Conservation (phyloP, 2,797 vertebrate species). For the Hoplostethus mediterraneus region DNA sequence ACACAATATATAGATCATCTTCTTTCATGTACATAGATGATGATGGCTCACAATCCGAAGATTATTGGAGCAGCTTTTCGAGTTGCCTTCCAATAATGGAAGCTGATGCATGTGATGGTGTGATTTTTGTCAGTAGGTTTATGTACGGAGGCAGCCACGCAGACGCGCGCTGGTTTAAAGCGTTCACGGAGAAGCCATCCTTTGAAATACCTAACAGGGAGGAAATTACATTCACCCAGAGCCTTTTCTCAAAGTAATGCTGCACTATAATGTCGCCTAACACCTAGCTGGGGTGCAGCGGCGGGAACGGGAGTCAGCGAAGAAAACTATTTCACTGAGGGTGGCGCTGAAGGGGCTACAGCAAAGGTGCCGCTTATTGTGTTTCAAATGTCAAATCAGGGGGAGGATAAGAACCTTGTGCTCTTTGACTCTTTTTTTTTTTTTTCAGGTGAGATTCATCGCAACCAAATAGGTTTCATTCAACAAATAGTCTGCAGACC, state of each 20-base stretch:
- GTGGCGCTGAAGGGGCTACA: background rate
- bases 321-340: background rate
- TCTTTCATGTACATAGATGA: constrained; percentile 12
- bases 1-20: background rate
- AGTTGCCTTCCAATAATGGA: constrained; percentile 20
- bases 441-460: background rate
- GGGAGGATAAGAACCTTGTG: background rate
- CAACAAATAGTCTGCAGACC: background rate
- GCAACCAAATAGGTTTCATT: background rate
- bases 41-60: constrained; percentile 7
- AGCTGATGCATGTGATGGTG: constrained; percentile 10
- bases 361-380: background rate
- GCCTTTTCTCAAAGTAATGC: background rate
- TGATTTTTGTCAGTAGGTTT: constrained; percentile 12
- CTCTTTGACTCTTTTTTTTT: background rate
- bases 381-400: background rate
- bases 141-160: background rate
- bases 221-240: background rate
- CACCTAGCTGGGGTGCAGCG: background rate
- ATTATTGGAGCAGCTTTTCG: constrained; percentile 2
- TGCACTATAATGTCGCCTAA: background rate
- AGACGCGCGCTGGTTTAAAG: constrained; percentile 9
- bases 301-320: background rate
- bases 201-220: too few species aligned
- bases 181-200: background rate